Base-by-base conservation (phyloP, 2,888 invertebrate genomes). In the Gymnosoma rotundatum region DNA sequence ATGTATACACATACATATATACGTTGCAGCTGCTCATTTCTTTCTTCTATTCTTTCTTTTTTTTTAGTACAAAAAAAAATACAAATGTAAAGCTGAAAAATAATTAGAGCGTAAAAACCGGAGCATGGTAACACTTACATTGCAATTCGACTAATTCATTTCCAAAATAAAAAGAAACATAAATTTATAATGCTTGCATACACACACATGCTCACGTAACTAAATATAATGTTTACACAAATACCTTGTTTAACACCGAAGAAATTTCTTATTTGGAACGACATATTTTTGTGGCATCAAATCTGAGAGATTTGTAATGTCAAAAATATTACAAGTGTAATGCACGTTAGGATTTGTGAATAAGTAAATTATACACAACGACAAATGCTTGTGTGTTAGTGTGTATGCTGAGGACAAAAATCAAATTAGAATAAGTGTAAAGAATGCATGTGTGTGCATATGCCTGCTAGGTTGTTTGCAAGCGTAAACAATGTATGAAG, bases 31-130 rank as follows among this genome's bases (percentile, higher is more conserved):
- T 48, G 54, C 61, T 79, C 61, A 63, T 80, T 67, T 74, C 78
- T 48, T 78, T 78, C 61, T 56, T 45, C 48, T 32, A 45, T 78
- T 45, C 52, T 54, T 32, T 58, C 20, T 48, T 48, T 3, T 64
- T 36, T 69, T 56, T 25, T 32, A n/a, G 12, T 18, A 60, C 42
- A 48, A 75, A 42, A 32, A 69, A 61, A 85, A 84, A 79, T 86
- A 85, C 84, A 86, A 86, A 87, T 86, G 87, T 87, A 87, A 87
- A 87, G 87, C 87, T 84, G 64, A 78, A 87, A 87, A 90, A 91
- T 90, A 90, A 90, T 90, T 90, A 89, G 90, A 91, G 91, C 91
- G 91, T 90, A 88, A 91, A 90, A 91, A 90, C 90, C 91, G 90
- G 91, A 90, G 90, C 91, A 87, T 73, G 86, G 85, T 84, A 85